Evolutionary conservation across 2,113 vertebrate species (phyloP), one percentile per base, ranked within the genome.

Genomic region (Ceratotherium simum): DNA sequence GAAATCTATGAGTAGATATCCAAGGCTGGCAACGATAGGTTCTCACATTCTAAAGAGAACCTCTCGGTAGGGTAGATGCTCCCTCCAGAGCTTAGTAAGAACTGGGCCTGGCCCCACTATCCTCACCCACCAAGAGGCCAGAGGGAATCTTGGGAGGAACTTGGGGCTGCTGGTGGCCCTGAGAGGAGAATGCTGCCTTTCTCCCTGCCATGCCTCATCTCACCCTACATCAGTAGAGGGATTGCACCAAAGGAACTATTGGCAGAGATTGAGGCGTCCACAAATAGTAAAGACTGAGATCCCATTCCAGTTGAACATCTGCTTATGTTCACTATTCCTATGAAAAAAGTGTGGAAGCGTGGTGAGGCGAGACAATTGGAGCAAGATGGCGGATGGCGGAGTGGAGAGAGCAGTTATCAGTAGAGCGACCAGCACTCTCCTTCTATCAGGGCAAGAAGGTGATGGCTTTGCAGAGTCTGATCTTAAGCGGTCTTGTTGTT

Each of bases 301-400:
- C 10, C 36, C 42, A 13, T 23, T 78, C 8, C 7, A 25, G 13
- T 8, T 69, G 39, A 42, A 60, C 29, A 21, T 39, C 29, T 16
- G 8, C 65, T 87, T 29, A 17, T 29, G 16, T 27, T 33, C 39
- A 60, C 29, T 23, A 16, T 20, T 21, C 67, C 54, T 56, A 6
- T 8, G 9, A 58, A 54, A 23, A 73, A 90, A 48, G 33, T n/a
- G 36, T 58, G 25, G 11, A 25, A 54, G 3, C 31, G 17, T 10
- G 17, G 46, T 20, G 17, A 9, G 9, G 29, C 14, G 23, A 48
- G 39, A 81, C 33, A n/a, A 16, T 8, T 60, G 54, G 17, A 56
- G 12, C 4, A 5, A 13, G 11, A 0, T 25, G 17, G 31, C 11
- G 4, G 54, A 18, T 16, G 31, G 29, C 2, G 17, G 56, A 51